These are phyloP conservation scores for Dione vanillae DNA, from an alignment of 2,888 invertebrate genomes.

Conservation along the genomic window DNA sequence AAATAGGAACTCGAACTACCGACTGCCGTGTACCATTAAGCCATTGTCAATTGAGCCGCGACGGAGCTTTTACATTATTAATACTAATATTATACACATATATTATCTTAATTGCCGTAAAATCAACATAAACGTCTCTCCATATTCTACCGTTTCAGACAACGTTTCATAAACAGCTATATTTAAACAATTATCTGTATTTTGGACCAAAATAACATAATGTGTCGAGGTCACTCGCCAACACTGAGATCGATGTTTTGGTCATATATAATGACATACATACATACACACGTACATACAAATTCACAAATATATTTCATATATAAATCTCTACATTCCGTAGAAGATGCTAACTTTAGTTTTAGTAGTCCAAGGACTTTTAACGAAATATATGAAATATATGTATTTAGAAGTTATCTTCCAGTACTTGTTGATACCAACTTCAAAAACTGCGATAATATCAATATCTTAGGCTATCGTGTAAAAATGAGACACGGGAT, in stretches of 20 bases:
- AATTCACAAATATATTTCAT: too few relatives aligned
- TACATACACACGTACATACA: neutral
- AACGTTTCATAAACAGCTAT: neutral
- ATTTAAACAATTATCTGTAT: slow-evolving; percentile 14
- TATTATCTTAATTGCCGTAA: neutral
- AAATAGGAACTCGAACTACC: too few relatives aligned
- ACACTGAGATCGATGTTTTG: slow-evolving; percentile 17
- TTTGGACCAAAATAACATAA: slow-evolving; percentile 17
- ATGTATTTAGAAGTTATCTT: too few relatives aligned
- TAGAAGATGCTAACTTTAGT: slow-evolving; percentile 5
- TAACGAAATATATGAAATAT: neutral
- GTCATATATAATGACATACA: neutral
- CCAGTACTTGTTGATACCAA: too few relatives aligned
- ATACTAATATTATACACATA: neutral
- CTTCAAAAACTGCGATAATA: too few relatives aligned
- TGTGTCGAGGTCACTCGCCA: slow-evolving; percentile 26
- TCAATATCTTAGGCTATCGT: too few relatives aligned
- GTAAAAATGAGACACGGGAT: too few relatives aligned
- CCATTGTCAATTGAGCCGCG: too few relatives aligned
- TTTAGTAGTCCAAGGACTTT: slow-evolving; percentile 16
- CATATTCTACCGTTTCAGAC: neutral
- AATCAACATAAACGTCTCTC: neutral
- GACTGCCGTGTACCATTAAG: too few relatives aligned
- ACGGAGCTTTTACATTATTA: too few relatives aligned
- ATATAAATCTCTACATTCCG: neutral